Percentiles rank a stretch among this genome's conserved stretches.
Evolutionary conservation across 2,888 invertebrate genomes (phyloP).

Genomic region (Pegoplata infirma): DNA sequence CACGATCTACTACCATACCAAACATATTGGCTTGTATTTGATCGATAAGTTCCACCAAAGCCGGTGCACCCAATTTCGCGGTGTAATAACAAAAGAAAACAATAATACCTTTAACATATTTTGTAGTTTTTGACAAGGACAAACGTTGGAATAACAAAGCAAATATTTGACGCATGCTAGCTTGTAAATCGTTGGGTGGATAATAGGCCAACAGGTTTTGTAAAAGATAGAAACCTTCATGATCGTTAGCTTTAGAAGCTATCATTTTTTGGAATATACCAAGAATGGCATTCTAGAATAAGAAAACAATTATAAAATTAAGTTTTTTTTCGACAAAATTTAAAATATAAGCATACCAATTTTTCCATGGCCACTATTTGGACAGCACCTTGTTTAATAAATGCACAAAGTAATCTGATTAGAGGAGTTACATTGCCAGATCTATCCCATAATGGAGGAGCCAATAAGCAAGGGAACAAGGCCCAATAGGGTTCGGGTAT

Average conservation of each 20-base stretch:
- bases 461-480: conserved; percentile 92
- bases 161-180: conserved; percentile 92
- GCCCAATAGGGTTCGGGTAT: conserved; percentile 92
- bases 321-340: not conserved
- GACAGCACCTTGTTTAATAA: conserved; percentile 85
- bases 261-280: conserved; percentile 98
- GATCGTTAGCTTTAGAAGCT: conserved; percentile 96
- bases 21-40: conserved; percentile 95
- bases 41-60: conserved; percentile 88
- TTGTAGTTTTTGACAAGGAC: conserved; percentile 95
- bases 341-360: conserved; percentile 82
- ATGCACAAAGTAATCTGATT: conserved; percentile 93
- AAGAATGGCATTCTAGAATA: conserved; percentile 85
- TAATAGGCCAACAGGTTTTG: conserved; percentile 91
- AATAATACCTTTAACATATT: conserved; percentile 93
- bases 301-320: not conserved
- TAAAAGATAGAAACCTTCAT: conserved; percentile 95
- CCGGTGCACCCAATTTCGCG: conserved; percentile 87
- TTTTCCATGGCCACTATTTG: conserved; percentile 85
- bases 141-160: conserved; percentile 95
- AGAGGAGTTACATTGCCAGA: conserved; percentile 96
- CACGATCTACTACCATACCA: conserved; percentile 95
- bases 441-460: conserved; percentile 95
- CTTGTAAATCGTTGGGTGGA: conserved; percentile 85
- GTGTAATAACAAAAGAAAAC: conserved; percentile 94